Base-by-base conservation (phyloP, 2,888 invertebrate genomes). In the Belgica antarctica region DNA sequence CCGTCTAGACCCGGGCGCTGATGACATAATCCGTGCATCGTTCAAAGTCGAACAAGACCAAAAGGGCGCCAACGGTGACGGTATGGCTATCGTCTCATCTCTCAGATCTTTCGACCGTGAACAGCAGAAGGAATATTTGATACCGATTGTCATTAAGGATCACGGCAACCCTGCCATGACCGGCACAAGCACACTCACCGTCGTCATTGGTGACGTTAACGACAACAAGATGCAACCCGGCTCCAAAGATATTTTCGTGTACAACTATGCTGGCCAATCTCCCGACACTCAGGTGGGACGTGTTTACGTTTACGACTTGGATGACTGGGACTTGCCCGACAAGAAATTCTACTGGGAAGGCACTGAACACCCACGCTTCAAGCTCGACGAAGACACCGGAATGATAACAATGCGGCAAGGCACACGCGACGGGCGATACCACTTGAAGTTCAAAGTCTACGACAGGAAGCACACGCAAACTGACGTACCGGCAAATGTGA, bases 161-260 rank as follows among this genome's bases (percentile, higher is more conserved):
- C 92, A 94, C 75, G 96, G 97, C 46, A 93, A 92, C 74, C 95
- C 96, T n/a, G 89, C 92, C 0, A 93, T 96, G 92, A 94, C 94
- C 15, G 96, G 96, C 73, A 96, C 96, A 8, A 94, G 94, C 77
- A 96, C 96, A 0, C 82, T 98, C 36, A 96, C 96, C 0, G 94
- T 98, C 25, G 93, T 96, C 63, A 97, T 99, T 75, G 97, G 97
- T 22, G 98, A 99, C 80, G 91, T 93, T 22, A 99, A 99, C 79
- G 98, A 98, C 79, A 97, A 98, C 80, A 94, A 95, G 82, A 99
- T 98, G 94, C 93, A 93, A 77, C 94, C 97, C 0, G 99, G 98
- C 1, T 90, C 92, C 2, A 98, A 98, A 83, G 92, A 96, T 73
- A 95, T 99, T 76, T 92, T 96, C 77, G 95, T 97, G 1, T 98